Percentiles rank a stretch among this genome's conserved stretches.
Conservation (phyloP, 2,888 invertebrate genomes). For the Rambutsinella grinnellia region DNA sequence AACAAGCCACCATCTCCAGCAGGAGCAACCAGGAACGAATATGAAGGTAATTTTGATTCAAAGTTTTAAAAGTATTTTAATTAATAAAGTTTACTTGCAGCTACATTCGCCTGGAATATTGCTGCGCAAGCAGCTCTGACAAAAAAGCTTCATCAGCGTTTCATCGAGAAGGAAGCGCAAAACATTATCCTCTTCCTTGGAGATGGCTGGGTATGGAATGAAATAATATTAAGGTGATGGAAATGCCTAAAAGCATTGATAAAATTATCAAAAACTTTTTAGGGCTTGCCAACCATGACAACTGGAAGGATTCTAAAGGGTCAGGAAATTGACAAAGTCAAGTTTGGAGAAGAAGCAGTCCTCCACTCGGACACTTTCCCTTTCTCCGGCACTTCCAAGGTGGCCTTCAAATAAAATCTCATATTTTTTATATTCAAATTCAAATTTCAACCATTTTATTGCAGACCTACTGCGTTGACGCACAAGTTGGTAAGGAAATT, state of each 20-base stretch:
- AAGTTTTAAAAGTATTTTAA: not conserved
- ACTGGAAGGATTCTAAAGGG: slow-evolving; percentile 69
- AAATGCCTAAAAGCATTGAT: too few species aligned
- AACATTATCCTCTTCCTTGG: slow-evolving; percentile 45
- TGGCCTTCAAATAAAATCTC: slow-evolving; percentile 7
- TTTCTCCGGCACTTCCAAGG: slow-evolving; percentile 48
- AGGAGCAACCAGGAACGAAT: too few species aligned
- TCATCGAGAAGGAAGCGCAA: slow-evolving; percentile 37
- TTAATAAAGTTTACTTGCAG: not conserved
- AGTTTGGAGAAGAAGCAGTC: slow-evolving; percentile 67
- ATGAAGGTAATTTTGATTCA: too few species aligned
- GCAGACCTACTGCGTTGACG: slow-evolving; percentile 43
- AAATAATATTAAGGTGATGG: not conserved
- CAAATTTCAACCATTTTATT: too few species aligned
- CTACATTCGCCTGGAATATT: not conserved
- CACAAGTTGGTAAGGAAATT: slow-evolving; percentile 57
- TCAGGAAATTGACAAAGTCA: slow-evolving; percentile 67
- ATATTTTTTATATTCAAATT: not conserved
- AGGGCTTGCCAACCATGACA: slow-evolving; percentile 68
- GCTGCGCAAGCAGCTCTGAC: slow-evolving; percentile 12
- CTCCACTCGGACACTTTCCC: slow-evolving; percentile 58
- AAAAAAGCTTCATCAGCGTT: not conserved
- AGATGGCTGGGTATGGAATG: slow-evolving; percentile 25
- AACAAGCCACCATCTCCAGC: too few species aligned
- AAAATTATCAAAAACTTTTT: too few species aligned